Percentiles rank a stretch among this genome's conserved stretches.
Conservation (phyloP, 2,888 invertebrate species). For the Autographa gamma region DNA sequence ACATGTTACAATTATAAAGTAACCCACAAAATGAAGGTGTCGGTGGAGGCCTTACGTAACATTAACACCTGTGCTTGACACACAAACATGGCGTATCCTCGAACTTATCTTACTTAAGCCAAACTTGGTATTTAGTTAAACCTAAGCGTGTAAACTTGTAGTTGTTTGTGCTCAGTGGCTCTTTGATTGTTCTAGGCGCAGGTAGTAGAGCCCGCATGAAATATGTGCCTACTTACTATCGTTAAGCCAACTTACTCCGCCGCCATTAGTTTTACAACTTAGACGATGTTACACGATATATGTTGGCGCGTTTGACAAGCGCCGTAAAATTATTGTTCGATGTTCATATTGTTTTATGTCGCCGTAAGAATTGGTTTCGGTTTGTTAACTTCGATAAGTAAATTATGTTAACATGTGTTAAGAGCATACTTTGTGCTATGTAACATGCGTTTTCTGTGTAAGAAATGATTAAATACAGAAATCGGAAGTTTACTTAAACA, state of each 20-base stretch:
- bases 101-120: conserved; percentile 86
- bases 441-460: background rate
- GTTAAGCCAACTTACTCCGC: conserved; percentile 80
- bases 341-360: conserved; percentile 12
- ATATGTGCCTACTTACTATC: conserved; percentile 86
- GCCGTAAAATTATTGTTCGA: conserved; percentile 23
- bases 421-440: background rate
- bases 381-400: conserved; percentile 1
- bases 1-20: background rate
- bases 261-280: conserved; percentile 84
- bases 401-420: background rate
- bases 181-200: conserved; percentile 88
- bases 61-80: conserved; percentile 35
- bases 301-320: conserved; percentile 54
- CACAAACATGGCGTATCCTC: conserved; percentile 59
- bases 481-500: background rate
- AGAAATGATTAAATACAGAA: background rate
- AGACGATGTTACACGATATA: conserved; percentile 57
- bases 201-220: conserved; percentile 84
- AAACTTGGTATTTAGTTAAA: conserved; percentile 86
- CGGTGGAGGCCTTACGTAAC: conserved; percentile 17
- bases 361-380: conserved; percentile 14
- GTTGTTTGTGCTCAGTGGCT: conserved; percentile 75
- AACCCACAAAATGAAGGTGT: background rate
- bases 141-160: conserved; percentile 75